These are phyloP conservation scores for Cynaeus angustus DNA, from an alignment of 2,888 invertebrate species.

Conservation along the genomic window DNA sequence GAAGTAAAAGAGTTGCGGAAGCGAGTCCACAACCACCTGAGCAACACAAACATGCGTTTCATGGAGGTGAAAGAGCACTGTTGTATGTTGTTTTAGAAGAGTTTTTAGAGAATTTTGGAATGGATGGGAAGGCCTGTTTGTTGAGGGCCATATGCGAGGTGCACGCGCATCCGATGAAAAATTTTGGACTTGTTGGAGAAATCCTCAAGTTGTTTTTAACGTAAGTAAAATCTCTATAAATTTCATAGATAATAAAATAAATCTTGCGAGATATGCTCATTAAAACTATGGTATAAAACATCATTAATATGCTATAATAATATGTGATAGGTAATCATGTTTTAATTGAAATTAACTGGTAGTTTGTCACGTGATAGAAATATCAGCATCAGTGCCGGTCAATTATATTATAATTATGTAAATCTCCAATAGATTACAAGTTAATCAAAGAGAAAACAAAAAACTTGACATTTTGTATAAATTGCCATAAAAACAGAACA, in stretches of 20 bases:
- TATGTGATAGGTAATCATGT: background rate
- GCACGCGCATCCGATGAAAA: slow-evolving; percentile 84
- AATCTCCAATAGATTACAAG: background rate
- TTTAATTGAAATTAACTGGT: slow-evolving; percentile 1
- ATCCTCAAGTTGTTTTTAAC: slow-evolving; percentile 87
- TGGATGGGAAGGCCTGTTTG: slow-evolving; percentile 88
- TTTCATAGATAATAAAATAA: too few relatives aligned
- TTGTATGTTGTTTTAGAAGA: slow-evolving; percentile 87
- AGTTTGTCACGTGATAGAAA: background rate
- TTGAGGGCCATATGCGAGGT: slow-evolving; percentile 90
- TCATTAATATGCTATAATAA: too few relatives aligned
- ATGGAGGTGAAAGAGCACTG: slow-evolving; percentile 88
- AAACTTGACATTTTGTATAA: too few relatives aligned
- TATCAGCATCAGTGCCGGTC: background rate
- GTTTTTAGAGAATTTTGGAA: slow-evolving; percentile 84
- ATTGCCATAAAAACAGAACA: too few relatives aligned
- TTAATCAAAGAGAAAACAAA: too few relatives aligned
- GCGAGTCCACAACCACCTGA: slow-evolving; percentile 46
- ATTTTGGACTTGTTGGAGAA: slow-evolving; percentile 88
- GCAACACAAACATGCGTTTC: slow-evolving; percentile 73
- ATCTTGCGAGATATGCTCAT: too few relatives aligned
- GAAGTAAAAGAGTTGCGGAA: slow-evolving; percentile 68
- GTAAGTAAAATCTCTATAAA: slow-evolving; percentile 72
- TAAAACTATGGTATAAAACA: too few relatives aligned
- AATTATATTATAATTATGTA: background rate